A percentile compares a stretch with the other conserved stretches of the same genome.
Conservation (phyloP, 2,888 invertebrate species). For the Graphium colonna region DNA sequence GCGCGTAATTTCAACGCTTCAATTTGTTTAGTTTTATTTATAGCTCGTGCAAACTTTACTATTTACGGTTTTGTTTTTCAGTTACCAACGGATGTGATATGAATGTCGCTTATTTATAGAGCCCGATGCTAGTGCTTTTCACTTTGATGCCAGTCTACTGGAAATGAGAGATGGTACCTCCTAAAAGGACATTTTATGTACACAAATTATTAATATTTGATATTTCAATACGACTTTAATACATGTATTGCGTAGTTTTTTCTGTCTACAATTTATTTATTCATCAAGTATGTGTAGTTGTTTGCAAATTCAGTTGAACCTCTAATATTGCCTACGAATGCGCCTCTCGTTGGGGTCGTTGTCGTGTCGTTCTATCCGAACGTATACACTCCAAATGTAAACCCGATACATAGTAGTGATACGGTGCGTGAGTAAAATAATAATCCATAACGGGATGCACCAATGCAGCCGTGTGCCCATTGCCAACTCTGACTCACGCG, state of each 20-base stretch:
- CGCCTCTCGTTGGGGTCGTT: background rate
- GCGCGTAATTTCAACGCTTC: conserved; percentile 11
- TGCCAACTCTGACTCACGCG: conserved; percentile 15
- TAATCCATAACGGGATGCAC: conserved; percentile 19
- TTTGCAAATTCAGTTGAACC: no score
- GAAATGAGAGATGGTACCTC: background rate
- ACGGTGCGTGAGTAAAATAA: conserved; percentile 4
- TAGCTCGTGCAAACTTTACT: background rate
- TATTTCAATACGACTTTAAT: no score
- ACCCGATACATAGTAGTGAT: background rate
- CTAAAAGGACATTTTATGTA: no score
- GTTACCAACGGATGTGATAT: conserved; percentile 4
- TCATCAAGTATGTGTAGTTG: no score
- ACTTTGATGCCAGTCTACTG: background rate
- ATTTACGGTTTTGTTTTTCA: conserved; percentile 10
- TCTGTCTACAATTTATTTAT: no score
- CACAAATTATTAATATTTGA: no score
- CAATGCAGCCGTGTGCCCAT: conserved; percentile 10
- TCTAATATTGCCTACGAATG: background rate
- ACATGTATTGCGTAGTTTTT: no score
- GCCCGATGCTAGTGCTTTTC: conserved; percentile 3
- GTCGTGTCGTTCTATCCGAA: background rate
- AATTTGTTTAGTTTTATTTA: conserved; percentile 19
- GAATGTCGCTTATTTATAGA: conserved; percentile 22
- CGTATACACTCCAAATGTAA: background rate